These are phyloP conservation scores for Montipora efflorescens DNA, from an alignment of 64 coral and sea anemone species.

Conservation along the genomic window DNA sequence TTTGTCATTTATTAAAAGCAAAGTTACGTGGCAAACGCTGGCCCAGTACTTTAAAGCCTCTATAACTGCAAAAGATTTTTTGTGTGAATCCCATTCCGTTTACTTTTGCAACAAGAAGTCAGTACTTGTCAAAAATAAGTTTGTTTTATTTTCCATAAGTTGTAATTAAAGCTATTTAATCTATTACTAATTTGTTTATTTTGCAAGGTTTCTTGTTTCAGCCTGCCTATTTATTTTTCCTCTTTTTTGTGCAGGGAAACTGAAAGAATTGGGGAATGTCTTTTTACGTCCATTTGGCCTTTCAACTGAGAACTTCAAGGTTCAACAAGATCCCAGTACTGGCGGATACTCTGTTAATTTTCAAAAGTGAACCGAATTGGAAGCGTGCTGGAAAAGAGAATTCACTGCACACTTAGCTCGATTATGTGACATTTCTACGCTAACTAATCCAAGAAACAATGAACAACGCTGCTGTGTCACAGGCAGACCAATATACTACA, in stretches of 20 bases:
- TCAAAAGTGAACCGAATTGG: conserved; percentile 72
- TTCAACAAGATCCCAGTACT: conserved; percentile 91
- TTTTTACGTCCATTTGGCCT: conserved; percentile 97
- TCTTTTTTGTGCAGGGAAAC: conserved; percentile 75
- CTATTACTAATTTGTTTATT: background rate
- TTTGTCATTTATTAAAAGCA: background rate
- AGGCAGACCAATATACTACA: too few species aligned
- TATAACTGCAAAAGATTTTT: too few species aligned
- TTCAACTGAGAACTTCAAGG: conserved; percentile 96
- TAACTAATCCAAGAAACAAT: too few species aligned
- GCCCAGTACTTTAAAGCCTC: too few species aligned
- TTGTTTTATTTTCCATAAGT: too few species aligned
- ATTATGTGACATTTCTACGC: background rate
- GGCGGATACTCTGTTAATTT: conserved; percentile 97
- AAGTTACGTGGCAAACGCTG: too few species aligned
- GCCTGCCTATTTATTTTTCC: background rate
- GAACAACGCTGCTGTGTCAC: too few species aligned
- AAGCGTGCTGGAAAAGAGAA: background rate
- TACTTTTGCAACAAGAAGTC: too few species aligned
- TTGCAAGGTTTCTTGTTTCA: background rate
- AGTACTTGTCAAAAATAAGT: too few species aligned
- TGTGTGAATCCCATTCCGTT: too few species aligned
- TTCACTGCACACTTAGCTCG: background rate
- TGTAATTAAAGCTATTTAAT: too few species aligned
- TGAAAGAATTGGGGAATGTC: conserved; percentile 98